Base-by-base conservation (phyloP, 2,888 invertebrate species). In the Periphyllus acericola region DNA sequence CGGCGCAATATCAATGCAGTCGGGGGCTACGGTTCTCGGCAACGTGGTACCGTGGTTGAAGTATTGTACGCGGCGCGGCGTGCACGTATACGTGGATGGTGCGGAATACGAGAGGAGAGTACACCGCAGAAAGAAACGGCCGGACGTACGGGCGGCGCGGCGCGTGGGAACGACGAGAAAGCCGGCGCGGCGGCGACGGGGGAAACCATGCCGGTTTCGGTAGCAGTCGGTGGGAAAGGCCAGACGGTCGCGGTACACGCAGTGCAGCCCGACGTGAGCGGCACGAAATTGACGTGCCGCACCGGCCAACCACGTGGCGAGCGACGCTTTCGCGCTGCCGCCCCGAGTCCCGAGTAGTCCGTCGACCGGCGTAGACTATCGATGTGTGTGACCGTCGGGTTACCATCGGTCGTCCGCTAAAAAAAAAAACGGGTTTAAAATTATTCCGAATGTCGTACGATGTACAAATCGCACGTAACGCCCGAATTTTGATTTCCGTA, bases 261-360 rank as follows among this genome's bases (percentile, higher is more conserved):
- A 78, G 78, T 78, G 78, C 29, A 9, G 29, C 78, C 78, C 29
- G 52, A 6, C n/a, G 32, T 4, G 71, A 5, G 4, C 29, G 40
- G 29, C 75, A 60, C 75, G 52, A 78, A 78, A 78, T 29, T 40
- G 52, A 25, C 78, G 78, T 78, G 29, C 52, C 40, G 76, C 78
- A 5, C 9, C 46, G 40, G 8, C 40, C 46, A 17, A 78, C 78
- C 78, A 78, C 78, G 78, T 78, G 78, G 78, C 78, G 52, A 9
- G 14, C 32, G 11, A 29, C 71, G 66, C n/a, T 11, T 66, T 66
- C n/a, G 29, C 66, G 66, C 66, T n/a, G 25, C 8, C 6, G 5
- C 66, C n/a, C n/a, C 9, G 60, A 25, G 66, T n/a, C n/a, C 52
- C 19, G 25, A 8, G 2, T 11, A 29, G 68, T 60, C 19, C 19